Percentiles rank a stretch among this genome's conserved stretches.
Conservation (phyloP, 2,797 vertebrate genomes). For the Tolypeutes matacus region DNA sequence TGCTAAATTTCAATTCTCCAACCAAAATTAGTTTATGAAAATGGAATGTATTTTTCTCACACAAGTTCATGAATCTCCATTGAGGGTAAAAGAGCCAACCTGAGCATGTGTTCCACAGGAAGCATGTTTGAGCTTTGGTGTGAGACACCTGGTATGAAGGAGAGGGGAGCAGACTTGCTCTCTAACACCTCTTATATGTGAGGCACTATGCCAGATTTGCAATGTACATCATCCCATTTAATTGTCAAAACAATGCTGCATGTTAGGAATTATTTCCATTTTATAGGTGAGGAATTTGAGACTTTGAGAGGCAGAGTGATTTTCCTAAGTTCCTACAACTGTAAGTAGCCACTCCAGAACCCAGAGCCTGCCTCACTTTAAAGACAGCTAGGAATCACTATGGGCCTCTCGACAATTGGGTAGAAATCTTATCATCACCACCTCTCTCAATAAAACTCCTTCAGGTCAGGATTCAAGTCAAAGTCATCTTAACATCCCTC, state of each 20-base stretch:
- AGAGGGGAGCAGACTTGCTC: background rate
- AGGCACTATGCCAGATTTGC: background rate
- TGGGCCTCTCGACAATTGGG: background rate
- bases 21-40: conserved; percentile 14
- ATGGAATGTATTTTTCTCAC: background rate
- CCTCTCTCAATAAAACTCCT: background rate
- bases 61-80: background rate
- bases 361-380: background rate
- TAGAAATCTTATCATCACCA: background rate
- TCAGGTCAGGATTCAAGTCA: background rate
- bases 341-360: background rate
- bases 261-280: background rate
- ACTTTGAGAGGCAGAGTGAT: background rate
- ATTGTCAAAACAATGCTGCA: background rate
- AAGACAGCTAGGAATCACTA: background rate
- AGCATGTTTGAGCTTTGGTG: background rate
- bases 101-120: background rate
- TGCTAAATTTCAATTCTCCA: background rate
- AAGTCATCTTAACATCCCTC: background rate
- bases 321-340: background rate
- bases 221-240: background rate
- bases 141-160: background rate
- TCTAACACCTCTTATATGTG: background rate
- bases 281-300: background rate
- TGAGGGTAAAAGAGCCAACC: background rate